A percentile compares a stretch with the other conserved stretches of the same genome.
These are phyloP conservation scores for human DNA, from an alignment of 2,113 vertebrate species.

Conservation along the genomic window DNA sequence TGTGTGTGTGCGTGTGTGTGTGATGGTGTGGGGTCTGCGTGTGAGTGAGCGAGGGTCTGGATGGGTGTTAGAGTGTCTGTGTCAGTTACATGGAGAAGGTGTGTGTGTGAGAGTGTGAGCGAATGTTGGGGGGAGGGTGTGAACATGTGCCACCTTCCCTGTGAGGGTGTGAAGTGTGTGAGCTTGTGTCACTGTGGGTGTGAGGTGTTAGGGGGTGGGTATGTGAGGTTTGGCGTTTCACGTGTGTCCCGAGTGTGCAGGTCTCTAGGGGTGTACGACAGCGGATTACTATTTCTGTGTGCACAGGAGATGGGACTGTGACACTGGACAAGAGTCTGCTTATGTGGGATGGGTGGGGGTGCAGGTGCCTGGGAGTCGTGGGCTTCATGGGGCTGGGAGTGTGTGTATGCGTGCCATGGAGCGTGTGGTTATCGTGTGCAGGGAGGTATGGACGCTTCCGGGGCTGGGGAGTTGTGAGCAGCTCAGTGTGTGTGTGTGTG, in stretches of 20 bases:
- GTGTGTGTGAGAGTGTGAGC: not conserved
- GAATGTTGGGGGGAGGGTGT: constrained; percentile 41
- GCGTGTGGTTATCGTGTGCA: not conserved
- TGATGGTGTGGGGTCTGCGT: not conserved
- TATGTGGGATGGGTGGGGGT: not conserved
- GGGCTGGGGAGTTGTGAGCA: not conserved
- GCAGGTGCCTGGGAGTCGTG: not conserved
- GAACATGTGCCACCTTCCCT: not conserved
- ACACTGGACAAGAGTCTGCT: not conserved
- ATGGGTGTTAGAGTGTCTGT: not conserved
- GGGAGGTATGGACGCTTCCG: not conserved
- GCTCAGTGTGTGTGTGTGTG: not conserved
- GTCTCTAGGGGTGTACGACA: constrained; percentile 10
- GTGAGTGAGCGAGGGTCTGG: not conserved
- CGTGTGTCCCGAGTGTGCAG: not conserved
- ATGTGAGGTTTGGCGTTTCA: constrained; percentile 27
- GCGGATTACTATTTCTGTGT: not conserved
- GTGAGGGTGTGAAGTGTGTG: constrained; percentile 40
- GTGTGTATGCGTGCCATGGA: not conserved
- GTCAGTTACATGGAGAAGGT: not conserved
- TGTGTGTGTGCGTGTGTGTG: not conserved
- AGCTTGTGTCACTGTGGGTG: not conserved
- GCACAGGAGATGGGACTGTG: not conserved
- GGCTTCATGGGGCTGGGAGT: not conserved
- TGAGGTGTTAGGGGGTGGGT: not conserved